Evolutionary conservation across 2,888 invertebrate species (phyloP), one percentile per base, ranked within the genome.

Genomic region (Diploptera punctata): DNA sequence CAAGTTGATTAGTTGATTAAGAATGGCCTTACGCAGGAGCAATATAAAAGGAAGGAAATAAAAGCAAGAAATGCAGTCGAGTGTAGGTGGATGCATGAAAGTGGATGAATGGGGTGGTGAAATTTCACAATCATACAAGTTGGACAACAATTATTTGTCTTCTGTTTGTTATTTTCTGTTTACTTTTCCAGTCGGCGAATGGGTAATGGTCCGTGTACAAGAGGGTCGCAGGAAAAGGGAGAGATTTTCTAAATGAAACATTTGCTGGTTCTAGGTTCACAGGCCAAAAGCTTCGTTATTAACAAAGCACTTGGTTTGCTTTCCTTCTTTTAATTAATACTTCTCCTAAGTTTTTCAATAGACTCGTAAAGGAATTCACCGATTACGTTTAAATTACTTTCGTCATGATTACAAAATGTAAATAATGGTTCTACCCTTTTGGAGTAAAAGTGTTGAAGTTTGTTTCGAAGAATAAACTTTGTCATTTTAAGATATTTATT

Each of bases 51-150:
- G 29, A 24, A 54, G 54, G 26, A 26, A 57, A n/a, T 26, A n/a
- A 0, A 57, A 16, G 26, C 33, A 33, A 33, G 33, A 33, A 33
- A 33, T 33, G 33, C 33, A 7, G 10, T 33, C 33, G 33, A 33
- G n/a, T n/a, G 18, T 18, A 24, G 57, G 57, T 16, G 29, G n/a
- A 29, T 29, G 26, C 7, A 29, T 57, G 57, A 29, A 26, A 57
- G 29, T 10, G 57, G 57, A 24, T n/a, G 29, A 57, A 57, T 57
- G 57, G 57, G 57, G 57, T 57, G 57, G 31, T 9, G 57, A 57
- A 31, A 57, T 24, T 57, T 57, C 57, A 57, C 57, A 57, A 57
- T 57, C 57, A 57, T n/a, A 57, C 57, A 57, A 57, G 57, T 57
- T 57, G 29, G 57, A 29, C 29, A n/a, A 31, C 57, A 57, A 29